These are phyloP conservation scores for Boulengeromyrus knoepffleri DNA, from an alignment of 2,113 vertebrate genomes.

Conservation along the genomic window DNA sequence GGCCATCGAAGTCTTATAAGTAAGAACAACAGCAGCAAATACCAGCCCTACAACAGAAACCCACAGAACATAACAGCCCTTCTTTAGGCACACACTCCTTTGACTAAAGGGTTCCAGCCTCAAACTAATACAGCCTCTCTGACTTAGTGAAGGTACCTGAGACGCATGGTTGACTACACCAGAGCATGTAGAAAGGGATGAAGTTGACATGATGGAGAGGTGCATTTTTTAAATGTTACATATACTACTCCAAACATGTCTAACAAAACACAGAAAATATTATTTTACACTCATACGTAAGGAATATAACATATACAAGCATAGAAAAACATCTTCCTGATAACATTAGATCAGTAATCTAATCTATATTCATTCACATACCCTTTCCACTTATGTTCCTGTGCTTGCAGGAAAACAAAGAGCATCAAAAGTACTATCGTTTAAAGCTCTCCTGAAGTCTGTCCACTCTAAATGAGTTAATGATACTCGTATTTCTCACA, in stretches of 20 bases:
- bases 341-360: neutral
- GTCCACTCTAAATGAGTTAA: neutral
- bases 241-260: neutral
- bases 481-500: neutral
- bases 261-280: neutral
- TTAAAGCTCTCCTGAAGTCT: neutral
- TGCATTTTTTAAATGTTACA: neutral
- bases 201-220: neutral
- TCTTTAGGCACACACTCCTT: neutral
- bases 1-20: conserved; percentile 11
- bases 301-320: neutral
- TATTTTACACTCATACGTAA: neutral
- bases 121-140: neutral
- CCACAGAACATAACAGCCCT: neutral
- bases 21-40: neutral
- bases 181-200: neutral
- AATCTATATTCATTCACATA: neutral
- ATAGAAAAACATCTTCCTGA: neutral
- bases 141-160: neutral
- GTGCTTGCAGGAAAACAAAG: neutral
- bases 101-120: neutral
- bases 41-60: neutral
- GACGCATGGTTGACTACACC: neutral
- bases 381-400: neutral
- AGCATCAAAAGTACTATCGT: neutral